phyloP scores from a whole-genome alignment of 1,140 invertebrate species.

The Phortica variegata region DNA sequence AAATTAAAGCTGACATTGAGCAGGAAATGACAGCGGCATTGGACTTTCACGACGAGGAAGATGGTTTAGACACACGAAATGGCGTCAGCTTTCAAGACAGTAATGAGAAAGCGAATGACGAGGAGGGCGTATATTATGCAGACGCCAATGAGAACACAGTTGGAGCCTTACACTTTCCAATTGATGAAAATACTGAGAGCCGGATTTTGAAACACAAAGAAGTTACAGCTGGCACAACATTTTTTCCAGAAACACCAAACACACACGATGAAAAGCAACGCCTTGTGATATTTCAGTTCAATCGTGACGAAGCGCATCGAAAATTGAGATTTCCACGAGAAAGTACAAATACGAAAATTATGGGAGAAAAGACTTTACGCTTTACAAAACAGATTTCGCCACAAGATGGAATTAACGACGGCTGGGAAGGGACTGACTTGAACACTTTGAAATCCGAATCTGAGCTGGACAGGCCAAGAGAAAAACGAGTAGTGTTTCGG shows the following conservation, averaged over 20 bases:
- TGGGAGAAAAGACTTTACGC: too few species aligned
- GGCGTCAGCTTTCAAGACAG: conserved; percentile 39
- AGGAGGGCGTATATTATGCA: too few species aligned
- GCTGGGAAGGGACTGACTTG: too few species aligned
- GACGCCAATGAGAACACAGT: conserved; percentile 36
- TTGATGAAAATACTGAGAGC: conserved; percentile 21
- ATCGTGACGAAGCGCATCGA: conserved; percentile 35
- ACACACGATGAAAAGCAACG: conserved; percentile 12
- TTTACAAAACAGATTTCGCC: too few species aligned
- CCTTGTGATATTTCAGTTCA: conserved; percentile 36
- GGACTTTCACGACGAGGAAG: conserved; percentile 48
- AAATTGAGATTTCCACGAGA: conserved; percentile 46
- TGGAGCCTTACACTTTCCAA: conserved; percentile 39
- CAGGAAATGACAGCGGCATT: conserved; percentile 23
- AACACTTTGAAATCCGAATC: not conserved
- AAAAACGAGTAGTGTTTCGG: too few species aligned
- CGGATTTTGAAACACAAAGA: conserved; percentile 35
- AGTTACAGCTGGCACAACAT: conserved; percentile 19
- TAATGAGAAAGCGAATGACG: conserved; percentile 31
- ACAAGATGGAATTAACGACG: too few species aligned
- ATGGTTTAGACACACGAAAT: conserved; percentile 39
- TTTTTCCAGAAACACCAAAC: conserved; percentile 41
- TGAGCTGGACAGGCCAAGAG: conserved; percentile 20
- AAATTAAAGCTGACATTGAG: conserved; percentile 32
- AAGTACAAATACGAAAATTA: too few species aligned